Base-by-base conservation (phyloP, 53 echinoderm and acorn worm genomes). In the Echinometra lucunter region DNA sequence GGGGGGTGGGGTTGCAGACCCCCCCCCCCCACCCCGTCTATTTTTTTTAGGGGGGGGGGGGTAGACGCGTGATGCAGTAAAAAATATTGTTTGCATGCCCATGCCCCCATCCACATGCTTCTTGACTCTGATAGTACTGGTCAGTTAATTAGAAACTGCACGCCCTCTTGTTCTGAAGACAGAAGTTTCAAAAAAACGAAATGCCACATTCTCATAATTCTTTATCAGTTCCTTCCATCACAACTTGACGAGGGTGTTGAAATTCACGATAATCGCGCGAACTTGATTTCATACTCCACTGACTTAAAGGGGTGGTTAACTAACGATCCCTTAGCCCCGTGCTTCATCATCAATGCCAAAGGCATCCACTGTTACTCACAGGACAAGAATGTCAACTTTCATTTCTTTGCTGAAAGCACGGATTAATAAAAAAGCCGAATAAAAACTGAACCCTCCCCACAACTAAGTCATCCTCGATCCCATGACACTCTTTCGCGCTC, bases 361-460 rank as follows among this genome's bases (percentile, higher is more conserved):
- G 78, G 78, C 78, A 78, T 21, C 21, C 78, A 4, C 16, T 78
- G 78, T 78, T 78, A 78, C 78, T 38, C 78, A 78, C 78, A 40
- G 78, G 42, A 78, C 19, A 78, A 78, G 78, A 78, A 78, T 78
- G 78, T 78, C 78, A 78, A 42, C 78, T 78, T 78, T 78, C 78
- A 78, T 78, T 78, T 78, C 78, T 42, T 42, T 78, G 78, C 78
- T 78, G 78, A 78, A 78, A 78, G 78, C 78, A 78, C 38, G 40
- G 78, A 38, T 78, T 78, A 42, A 40, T 78, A 42, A 78, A n/a
- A n/a, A 38, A 78, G 21, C 38, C 38, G 78, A 78, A 78, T 38
- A 38, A 78, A 78, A 40, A 40, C 42, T 78, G 40, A 78, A 78
- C 78, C 78, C 38, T 78, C 6, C 78, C 78, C 78, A 78, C 38